Evolutionary conservation across 2,888 invertebrate genomes (phyloP), one percentile per base, ranked within the genome.

Genomic region (Morpho helenor): DNA sequence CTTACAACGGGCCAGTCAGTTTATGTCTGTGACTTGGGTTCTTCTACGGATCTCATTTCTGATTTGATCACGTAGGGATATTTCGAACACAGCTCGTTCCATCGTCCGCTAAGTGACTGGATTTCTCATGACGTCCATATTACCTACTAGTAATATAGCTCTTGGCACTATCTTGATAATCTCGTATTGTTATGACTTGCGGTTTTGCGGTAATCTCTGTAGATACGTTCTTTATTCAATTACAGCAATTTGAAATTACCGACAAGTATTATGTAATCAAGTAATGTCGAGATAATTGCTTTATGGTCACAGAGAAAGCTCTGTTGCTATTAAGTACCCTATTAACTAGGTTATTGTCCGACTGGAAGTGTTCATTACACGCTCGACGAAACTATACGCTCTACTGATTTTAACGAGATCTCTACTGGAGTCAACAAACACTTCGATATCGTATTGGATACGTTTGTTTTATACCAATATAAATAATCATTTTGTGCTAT

Each of bases 341-440:
- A 82, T 82, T 82, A 85, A 84, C 84, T 84, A 82, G 81, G 84
- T 85, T 84, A 80, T 80, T 83, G 82, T 80, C 79, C 75, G 75
- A 82, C 82, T 87, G 84, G 87, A 85, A 86, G 85, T 85, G 84
- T 84, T 83, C 83, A 88, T 87, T 88, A 85, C 83, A 88, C 84
- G 89, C 77, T 81, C 68, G 78, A 79, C 73, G 78, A 76, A 68
- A 68, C 71, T 77, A 74, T 77, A 76, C 82, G 87, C 86, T 84
- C 82, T 77, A 78, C 68, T 83, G 81, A 67, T 66, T 78, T 74
- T 81, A 81, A 86, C 82, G 77, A 85, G 84, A 82, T 82, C 71
- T 77, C 77, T 62, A 53, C 55, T 63, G 54, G 59, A 60, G 56
- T 60, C 61, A 56, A 63, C 59, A 63, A 61, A 63, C 59, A 58